Conservation (phyloP, 2,888 invertebrate species). For the Polyommatus icarus region DNA sequence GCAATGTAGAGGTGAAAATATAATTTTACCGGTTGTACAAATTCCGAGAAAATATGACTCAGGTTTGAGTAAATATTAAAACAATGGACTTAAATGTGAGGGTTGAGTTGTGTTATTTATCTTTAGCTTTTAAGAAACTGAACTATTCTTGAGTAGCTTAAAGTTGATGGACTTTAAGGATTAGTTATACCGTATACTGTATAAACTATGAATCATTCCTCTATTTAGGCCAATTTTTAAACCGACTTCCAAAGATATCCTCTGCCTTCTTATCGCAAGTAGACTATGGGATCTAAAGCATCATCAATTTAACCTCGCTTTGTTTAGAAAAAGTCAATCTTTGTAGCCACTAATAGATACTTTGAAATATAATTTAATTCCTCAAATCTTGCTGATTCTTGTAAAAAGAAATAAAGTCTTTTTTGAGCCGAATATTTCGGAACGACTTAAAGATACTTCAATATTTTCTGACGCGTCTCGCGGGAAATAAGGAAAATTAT, state of each 20-base stretch:
- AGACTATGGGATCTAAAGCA: not conserved
- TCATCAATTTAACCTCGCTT: not conserved
- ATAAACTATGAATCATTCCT: not conserved
- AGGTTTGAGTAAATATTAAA: not conserved
- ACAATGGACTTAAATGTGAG: not conserved
- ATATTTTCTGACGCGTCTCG: not conserved
- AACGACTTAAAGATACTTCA: not conserved
- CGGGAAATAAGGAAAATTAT: not conserved
- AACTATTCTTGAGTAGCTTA: not conserved
- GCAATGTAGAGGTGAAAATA: slow-evolving; percentile 11
- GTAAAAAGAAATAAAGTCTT: not conserved
- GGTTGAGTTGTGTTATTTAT: not conserved
- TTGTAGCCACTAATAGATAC: too few relatives aligned
- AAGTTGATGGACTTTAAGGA: too few relatives aligned
- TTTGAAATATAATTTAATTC: not conserved
- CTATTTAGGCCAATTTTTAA: not conserved
- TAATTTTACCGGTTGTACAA: slow-evolving; percentile 1
- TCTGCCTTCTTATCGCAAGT: too few relatives aligned
- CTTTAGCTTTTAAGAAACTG: not conserved
- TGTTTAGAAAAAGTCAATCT: too few relatives aligned
- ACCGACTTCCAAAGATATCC: not conserved
- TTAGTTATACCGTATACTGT: not conserved
- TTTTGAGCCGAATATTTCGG: not conserved
- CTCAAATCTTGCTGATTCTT: not conserved
- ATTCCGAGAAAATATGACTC: slow-evolving; percentile 5